Percentiles rank a stretch among this genome's conserved stretches.
phyloP scores from a whole-genome alignment of 2,113 vertebrate genomes.

The Oreocharis arfaki region DNA sequence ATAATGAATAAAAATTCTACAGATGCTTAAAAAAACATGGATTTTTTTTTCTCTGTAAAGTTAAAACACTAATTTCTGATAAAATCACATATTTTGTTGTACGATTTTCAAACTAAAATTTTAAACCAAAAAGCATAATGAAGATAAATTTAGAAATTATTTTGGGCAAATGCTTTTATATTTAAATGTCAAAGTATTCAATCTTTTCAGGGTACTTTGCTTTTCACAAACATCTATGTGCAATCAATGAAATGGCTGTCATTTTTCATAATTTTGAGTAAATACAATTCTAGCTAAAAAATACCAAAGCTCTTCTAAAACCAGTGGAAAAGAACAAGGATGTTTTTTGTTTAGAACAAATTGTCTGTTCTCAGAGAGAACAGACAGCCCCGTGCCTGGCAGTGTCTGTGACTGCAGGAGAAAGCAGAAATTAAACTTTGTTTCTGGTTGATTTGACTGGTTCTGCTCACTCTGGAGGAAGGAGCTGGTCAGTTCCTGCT shows the following conservation, averaged over 20 bases:
- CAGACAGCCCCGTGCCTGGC: background rate
- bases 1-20: background rate
- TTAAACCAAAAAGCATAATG: background rate
- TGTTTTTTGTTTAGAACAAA: background rate
- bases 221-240: background rate
- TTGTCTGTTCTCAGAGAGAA: background rate
- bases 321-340: background rate
- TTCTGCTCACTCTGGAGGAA: background rate
- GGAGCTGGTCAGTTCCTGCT: background rate
- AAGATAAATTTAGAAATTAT: background rate
- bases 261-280: background rate
- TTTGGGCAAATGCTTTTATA: background rate
- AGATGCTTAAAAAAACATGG: rapidly evolving
- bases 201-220: background rate
- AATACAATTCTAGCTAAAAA: background rate
- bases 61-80: background rate
- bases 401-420: background rate
- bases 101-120: background rate
- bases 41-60: background rate
- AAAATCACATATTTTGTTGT: background rate
- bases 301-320: background rate
- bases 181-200: background rate
- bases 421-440: background rate
- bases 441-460: background rate
- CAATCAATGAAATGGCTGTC: background rate